These are phyloP conservation scores for Zonotrichia leucophrys DNA, from an alignment of 2,113 vertebrate genomes.

Conservation along the genomic window DNA sequence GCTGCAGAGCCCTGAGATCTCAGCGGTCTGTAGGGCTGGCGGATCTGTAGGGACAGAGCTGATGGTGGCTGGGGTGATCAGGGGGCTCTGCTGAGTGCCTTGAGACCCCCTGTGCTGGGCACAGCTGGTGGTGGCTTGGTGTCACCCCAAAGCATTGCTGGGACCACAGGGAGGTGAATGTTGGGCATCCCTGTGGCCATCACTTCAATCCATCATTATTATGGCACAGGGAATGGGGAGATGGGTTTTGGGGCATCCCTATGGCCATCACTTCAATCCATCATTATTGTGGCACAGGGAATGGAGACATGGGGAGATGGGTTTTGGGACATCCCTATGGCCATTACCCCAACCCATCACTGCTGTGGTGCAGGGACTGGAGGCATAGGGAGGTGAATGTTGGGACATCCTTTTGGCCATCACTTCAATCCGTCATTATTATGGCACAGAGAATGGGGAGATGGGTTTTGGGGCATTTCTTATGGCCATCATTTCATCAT, in stretches of 20 bases:
- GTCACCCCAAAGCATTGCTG: neutral
- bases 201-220: accelerated
- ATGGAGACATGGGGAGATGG: accelerated
- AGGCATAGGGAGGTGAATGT: neutral
- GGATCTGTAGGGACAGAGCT: neutral
- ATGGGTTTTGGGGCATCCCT: neutral
- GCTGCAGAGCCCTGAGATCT: accelerated
- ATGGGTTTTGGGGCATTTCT: too few species aligned
- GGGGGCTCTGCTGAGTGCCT: neutral
- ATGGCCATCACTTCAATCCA: accelerated
- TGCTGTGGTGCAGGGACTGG: accelerated
- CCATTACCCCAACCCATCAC: accelerated
- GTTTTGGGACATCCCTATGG: neutral
- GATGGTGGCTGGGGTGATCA: neutral
- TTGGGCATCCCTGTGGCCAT: neutral
- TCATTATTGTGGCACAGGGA: accelerated
- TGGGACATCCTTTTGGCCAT: too few species aligned
- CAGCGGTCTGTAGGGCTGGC: neutral
- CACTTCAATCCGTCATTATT: too few species aligned
- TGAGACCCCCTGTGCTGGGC: neutral
- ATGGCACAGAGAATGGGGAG: too few species aligned
- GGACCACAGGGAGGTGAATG: neutral
- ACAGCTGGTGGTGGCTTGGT: neutral
- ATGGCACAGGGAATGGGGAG: neutral
- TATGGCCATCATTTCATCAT: too few species aligned